Evolutionary conservation across 2,888 invertebrate genomes (phyloP), one percentile per base, ranked within the genome.

Genomic region (Galerucella pusilla): DNA sequence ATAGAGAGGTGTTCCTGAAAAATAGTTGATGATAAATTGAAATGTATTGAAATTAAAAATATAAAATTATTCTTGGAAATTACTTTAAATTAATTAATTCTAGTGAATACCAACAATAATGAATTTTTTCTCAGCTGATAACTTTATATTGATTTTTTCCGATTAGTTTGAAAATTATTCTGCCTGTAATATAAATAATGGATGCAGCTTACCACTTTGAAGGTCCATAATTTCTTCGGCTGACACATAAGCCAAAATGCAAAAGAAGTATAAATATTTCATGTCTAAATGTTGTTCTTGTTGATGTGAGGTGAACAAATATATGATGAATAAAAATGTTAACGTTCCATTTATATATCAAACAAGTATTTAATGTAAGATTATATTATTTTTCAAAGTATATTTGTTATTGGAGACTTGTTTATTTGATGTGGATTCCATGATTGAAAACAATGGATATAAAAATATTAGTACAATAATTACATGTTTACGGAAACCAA

Each of bases 231-330:
- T 61, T 4, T 35, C 61, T 35, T 61, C 61, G 2, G 61, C 61
- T 28, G 61, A 28, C 35, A 35, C 61, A 61, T 61, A 61, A 61
- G 61, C 61, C 35, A 61, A 28, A 35, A 61, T 61, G 28, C 61
- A 35, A 61, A 61, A 35, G 35, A 61, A 61, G 10, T 61, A 61
- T n/a, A 61, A 61, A 35, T 61, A 61, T 35, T 61, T 61, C 61
- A 61, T 61, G 35, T 28, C 20, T 57, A 3, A 57, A 20, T 57
- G 57, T 20, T 57, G 57, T 57, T 57, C 57, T 57, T 57, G 57
- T 57, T 57, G 20, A 20, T 20, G n/a, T 52, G 7, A 20, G 20
- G 20, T 57, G 16, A 57, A 57, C 16, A n/a, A 57, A 57, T 57
- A 57, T 57, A 20, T 11, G 57, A 57, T 57, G 10, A 57, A 57